A percentile compares a stretch with the other conserved stretches of the same genome.
Evolutionary conservation across 1,140 invertebrate genomes (phyloP).

Genomic region (Acromyrmex charruanus): DNA sequence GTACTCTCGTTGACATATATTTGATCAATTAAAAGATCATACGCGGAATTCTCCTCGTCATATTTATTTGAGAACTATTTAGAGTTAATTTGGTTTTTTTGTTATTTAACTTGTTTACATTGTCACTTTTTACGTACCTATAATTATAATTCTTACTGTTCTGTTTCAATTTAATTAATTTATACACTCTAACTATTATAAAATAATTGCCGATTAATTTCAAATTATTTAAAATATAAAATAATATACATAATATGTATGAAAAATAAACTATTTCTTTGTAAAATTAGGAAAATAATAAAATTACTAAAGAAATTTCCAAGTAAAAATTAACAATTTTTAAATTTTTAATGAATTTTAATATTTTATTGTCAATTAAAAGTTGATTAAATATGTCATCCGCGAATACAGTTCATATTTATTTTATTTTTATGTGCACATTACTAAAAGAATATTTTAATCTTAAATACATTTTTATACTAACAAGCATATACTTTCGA

Average conservation of each 20-base stretch:
- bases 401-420: no score
- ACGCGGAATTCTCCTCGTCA: neutral
- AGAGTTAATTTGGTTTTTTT: neutral
- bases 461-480: neutral
- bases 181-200: neutral
- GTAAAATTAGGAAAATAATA: neutral
- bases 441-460: neutral
- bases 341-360: neutral
- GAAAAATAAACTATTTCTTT: neutral
- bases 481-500: neutral
- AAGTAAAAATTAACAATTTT: neutral
- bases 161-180: neutral
- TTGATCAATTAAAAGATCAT: constrained; percentile 1
- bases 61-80: neutral
- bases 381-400: no score
- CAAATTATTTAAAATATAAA: neutral
- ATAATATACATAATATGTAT: neutral
- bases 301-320: neutral
- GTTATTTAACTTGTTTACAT: neutral
- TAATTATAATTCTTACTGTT: neutral
- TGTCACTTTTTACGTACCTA: neutral
- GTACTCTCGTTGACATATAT: neutral
- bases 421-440: no score
- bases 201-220: neutral
- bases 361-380: neutral